Evolutionary conservation across 1,140 invertebrate genomes (phyloP).

Genomic region (Zaprionus nigranus): DNA sequence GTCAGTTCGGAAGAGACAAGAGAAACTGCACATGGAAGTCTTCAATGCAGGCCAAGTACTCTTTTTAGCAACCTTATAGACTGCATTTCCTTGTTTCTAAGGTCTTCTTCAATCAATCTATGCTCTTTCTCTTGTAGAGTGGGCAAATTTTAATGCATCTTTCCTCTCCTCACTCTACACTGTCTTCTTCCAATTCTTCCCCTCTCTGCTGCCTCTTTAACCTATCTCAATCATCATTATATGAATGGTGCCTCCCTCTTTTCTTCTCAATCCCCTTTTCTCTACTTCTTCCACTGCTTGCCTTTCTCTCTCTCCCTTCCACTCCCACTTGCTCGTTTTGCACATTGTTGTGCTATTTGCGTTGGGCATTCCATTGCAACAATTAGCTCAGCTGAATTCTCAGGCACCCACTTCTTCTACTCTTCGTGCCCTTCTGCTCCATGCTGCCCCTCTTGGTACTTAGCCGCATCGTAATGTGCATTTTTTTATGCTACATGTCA

Average conservation of each 20-base stretch:
- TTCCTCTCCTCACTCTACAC: not conserved
- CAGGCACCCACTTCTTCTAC: conserved; percentile 1
- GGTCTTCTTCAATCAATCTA: not conserved
- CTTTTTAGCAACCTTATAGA: not conserved
- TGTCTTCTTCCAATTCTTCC: not conserved
- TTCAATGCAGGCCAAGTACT: conserved; percentile 5
- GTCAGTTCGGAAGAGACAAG: conserved; percentile 41
- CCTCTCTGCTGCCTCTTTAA: not conserved
- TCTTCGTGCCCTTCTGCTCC: not conserved
- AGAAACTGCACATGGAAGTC: conserved; percentile 57
- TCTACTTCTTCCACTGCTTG: not conserved
- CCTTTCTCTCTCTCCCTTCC: not conserved
- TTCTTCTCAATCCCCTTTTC: not conserved
- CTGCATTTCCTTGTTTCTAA: not conserved
- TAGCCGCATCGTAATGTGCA: conserved; percentile 44
- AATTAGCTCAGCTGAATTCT: not conserved
- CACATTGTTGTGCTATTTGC: conserved; percentile 77
- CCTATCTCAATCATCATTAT: not conserved
- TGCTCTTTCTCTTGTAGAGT: not conserved
- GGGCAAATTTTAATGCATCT: not conserved
- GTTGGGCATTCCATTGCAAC: conserved; percentile 71
- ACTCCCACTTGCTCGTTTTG: conserved; percentile 63
- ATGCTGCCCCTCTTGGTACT: conserved; percentile 34
- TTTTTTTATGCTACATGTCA: conserved; percentile 66
- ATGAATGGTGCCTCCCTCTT: not conserved